These are phyloP conservation scores for Parauchenoglanis punctatus DNA, from an alignment of 2,797 vertebrate genomes.

Conservation along the genomic window DNA sequence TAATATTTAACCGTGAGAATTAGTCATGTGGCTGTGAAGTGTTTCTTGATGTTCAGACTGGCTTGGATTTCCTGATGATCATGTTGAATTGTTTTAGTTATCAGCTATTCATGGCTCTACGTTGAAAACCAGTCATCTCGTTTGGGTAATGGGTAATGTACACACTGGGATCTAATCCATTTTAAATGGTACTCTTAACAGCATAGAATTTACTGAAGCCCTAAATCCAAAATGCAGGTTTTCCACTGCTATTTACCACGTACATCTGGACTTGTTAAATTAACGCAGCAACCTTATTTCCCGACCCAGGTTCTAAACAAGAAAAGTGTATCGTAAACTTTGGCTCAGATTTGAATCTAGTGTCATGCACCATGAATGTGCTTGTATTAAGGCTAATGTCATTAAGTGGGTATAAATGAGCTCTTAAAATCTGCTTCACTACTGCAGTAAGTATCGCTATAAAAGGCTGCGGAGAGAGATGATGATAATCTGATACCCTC, in stretches of 20 bases:
- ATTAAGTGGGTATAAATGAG: constrained; percentile 26
- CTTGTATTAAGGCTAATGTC: constrained; percentile 14
- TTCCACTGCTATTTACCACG: background rate
- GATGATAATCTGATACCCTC: constrained; percentile 31
- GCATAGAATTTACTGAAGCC: background rate
- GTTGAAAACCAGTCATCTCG: background rate
- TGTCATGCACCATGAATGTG: constrained; percentile 43
- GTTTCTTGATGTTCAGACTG: background rate
- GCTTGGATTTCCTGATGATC: background rate
- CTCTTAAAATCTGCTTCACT: constrained; percentile 31
- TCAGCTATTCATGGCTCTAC: background rate
- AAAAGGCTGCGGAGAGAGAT: constrained; percentile 39
- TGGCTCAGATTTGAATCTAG: constrained; percentile 9
- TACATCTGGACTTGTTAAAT: constrained; percentile 22
- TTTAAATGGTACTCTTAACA: background rate
- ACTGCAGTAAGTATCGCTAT: constrained; percentile 38
- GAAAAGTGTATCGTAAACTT: background rate
- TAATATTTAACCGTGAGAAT: background rate
- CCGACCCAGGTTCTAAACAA: constrained; percentile 3
- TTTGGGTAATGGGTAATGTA: background rate
- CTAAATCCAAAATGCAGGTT: constrained; percentile 25
- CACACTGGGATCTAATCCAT: background rate
- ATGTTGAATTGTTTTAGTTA: background rate
- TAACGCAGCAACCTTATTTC: background rate
- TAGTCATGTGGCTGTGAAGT: background rate